Percentiles rank a stretch among this genome's conserved stretches.
phyloP scores from a whole-genome alignment of 2,113 vertebrate species.

The Scomber scombrus region DNA sequence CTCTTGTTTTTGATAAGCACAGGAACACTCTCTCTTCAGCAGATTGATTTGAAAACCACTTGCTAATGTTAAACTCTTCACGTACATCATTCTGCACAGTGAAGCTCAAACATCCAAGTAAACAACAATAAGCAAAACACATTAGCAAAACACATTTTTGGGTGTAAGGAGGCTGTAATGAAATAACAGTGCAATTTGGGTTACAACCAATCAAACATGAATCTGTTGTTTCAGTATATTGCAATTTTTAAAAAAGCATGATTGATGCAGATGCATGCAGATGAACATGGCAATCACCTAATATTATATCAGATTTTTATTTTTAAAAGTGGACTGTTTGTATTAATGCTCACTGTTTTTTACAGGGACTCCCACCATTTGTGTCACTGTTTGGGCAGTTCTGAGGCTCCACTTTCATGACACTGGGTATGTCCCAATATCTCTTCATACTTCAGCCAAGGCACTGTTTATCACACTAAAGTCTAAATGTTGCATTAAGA shows the following conservation, averaged over 20 bases:
- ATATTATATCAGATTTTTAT: no score
- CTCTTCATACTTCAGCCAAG: background rate
- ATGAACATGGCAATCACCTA: no score
- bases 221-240: background rate
- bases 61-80: no score
- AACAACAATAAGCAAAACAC: no score
- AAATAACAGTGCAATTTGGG: background rate
- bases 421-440: slow-evolving; percentile 86
- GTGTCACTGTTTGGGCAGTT: slow-evolving; percentile 95
- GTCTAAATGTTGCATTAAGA: background rate
- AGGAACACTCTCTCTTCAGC: no score
- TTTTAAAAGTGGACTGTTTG: background rate
- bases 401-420: slow-evolving; percentile 94
- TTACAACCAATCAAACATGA: background rate
- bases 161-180: no score
- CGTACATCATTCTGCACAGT: no score
- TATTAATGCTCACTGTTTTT: slow-evolving; percentile 15
- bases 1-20: no score
- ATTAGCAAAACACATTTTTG: no score
- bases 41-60: no score
- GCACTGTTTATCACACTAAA: no score
- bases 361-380: slow-evolving; percentile 96
- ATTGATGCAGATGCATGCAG: background rate
- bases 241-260: background rate
- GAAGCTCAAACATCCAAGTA: no score